phyloP scores from a whole-genome alignment of 2,797 vertebrate species.

The Xerus rutilus region DNA sequence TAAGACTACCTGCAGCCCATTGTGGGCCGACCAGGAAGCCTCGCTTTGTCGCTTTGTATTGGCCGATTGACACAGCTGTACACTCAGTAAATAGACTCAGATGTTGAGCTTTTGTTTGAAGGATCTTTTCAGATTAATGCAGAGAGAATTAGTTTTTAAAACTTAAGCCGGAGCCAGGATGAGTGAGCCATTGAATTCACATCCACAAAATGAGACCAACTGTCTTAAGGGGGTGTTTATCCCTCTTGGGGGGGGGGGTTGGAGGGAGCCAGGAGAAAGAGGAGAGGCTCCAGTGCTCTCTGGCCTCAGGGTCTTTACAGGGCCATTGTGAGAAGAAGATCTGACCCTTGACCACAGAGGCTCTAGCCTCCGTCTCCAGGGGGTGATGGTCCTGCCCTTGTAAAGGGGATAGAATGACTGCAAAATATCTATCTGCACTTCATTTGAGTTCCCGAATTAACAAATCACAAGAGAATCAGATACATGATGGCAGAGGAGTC shows the following conservation, averaged over 20 bases:
- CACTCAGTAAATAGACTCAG: slow-evolving; percentile 89
- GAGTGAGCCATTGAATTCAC: slow-evolving; percentile 86
- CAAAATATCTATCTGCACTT: background rate
- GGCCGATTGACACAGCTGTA: slow-evolving; percentile 98
- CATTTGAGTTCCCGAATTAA: slow-evolving; percentile 29
- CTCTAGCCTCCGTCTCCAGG: background rate
- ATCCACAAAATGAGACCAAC: slow-evolving; percentile 80
- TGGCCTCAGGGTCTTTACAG: background rate
- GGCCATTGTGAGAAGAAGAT: slow-evolving; percentile 47
- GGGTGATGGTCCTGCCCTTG: background rate
- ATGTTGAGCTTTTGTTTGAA: slow-evolving; percentile 87
- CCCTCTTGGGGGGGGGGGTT: slow-evolving; percentile 73
- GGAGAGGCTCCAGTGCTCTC: background rate
- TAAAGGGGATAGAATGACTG: background rate
- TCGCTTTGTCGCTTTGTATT: slow-evolving; percentile 91
- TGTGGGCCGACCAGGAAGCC: slow-evolving; percentile 89
- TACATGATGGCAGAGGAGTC: background rate
- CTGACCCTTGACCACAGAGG: background rate
- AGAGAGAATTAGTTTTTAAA: slow-evolving; percentile 87
- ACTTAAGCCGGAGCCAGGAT: slow-evolving; percentile 85
- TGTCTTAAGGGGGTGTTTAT: slow-evolving; percentile 73
- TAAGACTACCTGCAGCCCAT: slow-evolving; percentile 88
- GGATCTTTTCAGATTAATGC: slow-evolving; percentile 88
- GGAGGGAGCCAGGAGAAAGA: slow-evolving; percentile 74
- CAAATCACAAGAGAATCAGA: background rate